A percentile compares a stretch with the other conserved stretches of the same genome.
These are phyloP conservation scores for Acronicta aceris DNA, from an alignment of 2,888 invertebrate species.

Conservation along the genomic window DNA sequence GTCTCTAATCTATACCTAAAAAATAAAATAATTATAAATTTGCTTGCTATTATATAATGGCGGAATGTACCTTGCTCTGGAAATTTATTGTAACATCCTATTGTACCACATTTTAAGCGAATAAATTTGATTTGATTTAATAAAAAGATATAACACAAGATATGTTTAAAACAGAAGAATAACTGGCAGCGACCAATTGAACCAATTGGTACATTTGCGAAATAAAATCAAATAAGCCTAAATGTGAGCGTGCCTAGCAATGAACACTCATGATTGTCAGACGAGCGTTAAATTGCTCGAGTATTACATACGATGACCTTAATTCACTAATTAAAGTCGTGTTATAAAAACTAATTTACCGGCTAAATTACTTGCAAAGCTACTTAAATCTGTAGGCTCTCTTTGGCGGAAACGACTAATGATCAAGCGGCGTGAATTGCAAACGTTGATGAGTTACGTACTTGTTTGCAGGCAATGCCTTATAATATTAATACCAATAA, in stretches of 20 bases:
- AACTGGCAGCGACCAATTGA: conserved; percentile 70
- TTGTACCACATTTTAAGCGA: too few relatives aligned
- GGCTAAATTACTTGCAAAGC: conserved; percentile 33
- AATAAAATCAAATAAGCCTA: conserved; percentile 63
- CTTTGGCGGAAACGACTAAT: conserved; percentile 43
- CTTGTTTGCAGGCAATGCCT: conserved; percentile 36
- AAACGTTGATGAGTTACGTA: conserved; percentile 46
- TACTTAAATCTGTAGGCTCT: conserved; percentile 45
- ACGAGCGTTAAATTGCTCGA: conserved; percentile 54
- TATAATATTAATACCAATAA: conserved; percentile 50
- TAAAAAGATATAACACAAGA: conserved; percentile 33
- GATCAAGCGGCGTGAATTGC: conserved; percentile 35
- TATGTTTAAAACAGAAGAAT: conserved; percentile 69
- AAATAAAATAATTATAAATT: too few relatives aligned
- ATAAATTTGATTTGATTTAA: too few relatives aligned
- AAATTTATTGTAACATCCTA: too few relatives aligned
- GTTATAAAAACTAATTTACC: conserved; percentile 52
- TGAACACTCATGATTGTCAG: conserved; percentile 62
- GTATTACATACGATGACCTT: conserved; percentile 58
- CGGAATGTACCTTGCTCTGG: too few relatives aligned
- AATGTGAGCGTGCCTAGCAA: conserved; percentile 50
- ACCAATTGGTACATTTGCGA: conserved; percentile 71
- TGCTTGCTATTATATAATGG: too few relatives aligned
- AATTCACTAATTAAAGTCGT: conserved; percentile 61
- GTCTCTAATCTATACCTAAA: too few relatives aligned